Evolutionary conservation across 1,140 invertebrate genomes (phyloP), one percentile per base, ranked within the genome.

Genomic region (Periplaneta americana): DNA sequence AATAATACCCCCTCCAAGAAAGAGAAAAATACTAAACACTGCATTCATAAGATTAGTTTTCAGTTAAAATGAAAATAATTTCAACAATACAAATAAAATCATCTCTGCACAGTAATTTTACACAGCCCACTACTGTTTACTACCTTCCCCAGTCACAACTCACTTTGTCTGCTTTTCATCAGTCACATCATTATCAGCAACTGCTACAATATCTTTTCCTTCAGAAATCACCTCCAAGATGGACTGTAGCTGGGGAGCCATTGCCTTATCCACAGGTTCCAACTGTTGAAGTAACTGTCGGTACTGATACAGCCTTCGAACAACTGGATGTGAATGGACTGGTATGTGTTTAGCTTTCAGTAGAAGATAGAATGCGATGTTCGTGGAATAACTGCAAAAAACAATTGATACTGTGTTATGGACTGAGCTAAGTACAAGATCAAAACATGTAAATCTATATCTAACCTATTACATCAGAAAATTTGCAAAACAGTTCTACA

Each of bases 331-430:
- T 82, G 93, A 92, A 84, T 93, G 91, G 28, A 96, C 89, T 79
- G 91, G 89, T 39, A 91, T 87, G 83, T 91, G 92, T 86, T 94
- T 94, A 74, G 92, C 89, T 90, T 97, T 98, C 1, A 98, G 84
- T 83, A 96, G 89, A 82, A 98, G 86, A 88, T 97, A 98, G 88
- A 96, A 97, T 34, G 92, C 91, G 32, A 98, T 93, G 87, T 98
- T 98, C 31, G 92, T 93, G 84, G 93, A 95, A 86, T 98, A 98
- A 87, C 92, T 93, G 84, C 83, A 90, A 88, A 84, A 80, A 82
- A 83, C 81, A 84, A 66, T 37, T 22, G 39, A 28, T 35, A n/a
- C n/a, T n/a, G n/a, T n/a, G n/a, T n/a, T n/a, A 37, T 78, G 8
- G 10, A 36, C 13, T 28, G 28, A n/a, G 28, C 28, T 28, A 10